A percentile compares a stretch with the other conserved stretches of the same genome.
These are phyloP conservation scores for Heteractis magnifica DNA, from an alignment of 92 coral and sea anemone genomes.

Conservation along the genomic window DNA sequence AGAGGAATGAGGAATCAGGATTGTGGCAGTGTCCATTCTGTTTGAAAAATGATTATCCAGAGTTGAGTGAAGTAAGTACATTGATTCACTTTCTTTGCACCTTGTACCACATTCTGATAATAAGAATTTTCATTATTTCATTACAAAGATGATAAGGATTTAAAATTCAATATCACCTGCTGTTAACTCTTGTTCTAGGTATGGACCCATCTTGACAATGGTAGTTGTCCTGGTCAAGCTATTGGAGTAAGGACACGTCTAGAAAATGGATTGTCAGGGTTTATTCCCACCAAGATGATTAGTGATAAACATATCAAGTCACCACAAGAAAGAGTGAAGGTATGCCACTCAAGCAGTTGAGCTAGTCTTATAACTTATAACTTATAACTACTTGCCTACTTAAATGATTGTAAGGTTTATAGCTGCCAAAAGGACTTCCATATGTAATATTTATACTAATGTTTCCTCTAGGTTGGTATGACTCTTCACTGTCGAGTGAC, in stretches of 20 bases:
- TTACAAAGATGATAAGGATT: too few relatives aligned
- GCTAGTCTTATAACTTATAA: background rate
- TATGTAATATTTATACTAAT: background rate
- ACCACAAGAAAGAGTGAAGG: slow-evolving; percentile 97
- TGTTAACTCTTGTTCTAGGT: slow-evolving; percentile 46
- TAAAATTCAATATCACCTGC: background rate
- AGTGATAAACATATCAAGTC: slow-evolving; percentile 86
- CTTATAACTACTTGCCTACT: too few relatives aligned
- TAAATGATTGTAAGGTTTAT: too few relatives aligned
- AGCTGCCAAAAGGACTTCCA: background rate
- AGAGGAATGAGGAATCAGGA: slow-evolving; percentile 76
- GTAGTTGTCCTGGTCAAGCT: slow-evolving; percentile 96
- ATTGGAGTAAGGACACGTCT: slow-evolving; percentile 84
- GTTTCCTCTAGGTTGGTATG: slow-evolving; percentile 70
- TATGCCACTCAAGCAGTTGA: slow-evolving; percentile 2
- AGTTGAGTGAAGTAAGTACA: slow-evolving; percentile 76
- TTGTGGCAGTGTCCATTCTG: slow-evolving; percentile 96
- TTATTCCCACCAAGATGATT: slow-evolving; percentile 94
- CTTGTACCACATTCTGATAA: too few relatives aligned
- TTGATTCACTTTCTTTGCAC: background rate
- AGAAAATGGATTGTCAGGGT: slow-evolving; percentile 89
- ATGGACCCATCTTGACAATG: slow-evolving; percentile 98
- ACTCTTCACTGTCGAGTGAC: slow-evolving; percentile 93
- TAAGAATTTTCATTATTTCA: too few relatives aligned
- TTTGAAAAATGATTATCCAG: slow-evolving; percentile 72